Percentiles rank a stretch among this genome's conserved stretches.
Evolutionary conservation across 2,113 vertebrate species (phyloP).

Genomic region (Himantopus leucocephalus): DNA sequence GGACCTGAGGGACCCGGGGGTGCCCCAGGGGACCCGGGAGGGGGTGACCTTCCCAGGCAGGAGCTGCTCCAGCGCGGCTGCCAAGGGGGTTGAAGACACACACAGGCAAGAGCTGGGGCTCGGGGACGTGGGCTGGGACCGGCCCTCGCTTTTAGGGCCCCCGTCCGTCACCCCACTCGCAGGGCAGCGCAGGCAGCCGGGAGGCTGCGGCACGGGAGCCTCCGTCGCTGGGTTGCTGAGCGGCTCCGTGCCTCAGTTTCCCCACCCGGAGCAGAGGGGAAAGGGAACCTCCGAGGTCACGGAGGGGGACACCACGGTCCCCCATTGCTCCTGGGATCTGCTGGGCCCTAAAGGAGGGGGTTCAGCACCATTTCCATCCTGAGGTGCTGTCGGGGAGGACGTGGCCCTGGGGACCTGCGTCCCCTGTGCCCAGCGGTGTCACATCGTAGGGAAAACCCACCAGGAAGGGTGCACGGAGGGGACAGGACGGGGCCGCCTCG

Average conservation of each 20-base stretch:
- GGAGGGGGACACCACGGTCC: background rate
- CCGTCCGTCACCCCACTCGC: rapidly evolving
- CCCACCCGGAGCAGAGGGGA: background rate
- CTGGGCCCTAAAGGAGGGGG: background rate
- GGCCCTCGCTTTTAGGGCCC: background rate
- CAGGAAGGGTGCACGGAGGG: background rate
- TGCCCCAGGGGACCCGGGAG: background rate
- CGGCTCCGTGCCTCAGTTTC: background rate
- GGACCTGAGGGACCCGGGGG: background rate
- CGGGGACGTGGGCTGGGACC: background rate
- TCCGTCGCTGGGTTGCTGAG: background rate
- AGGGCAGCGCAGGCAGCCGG: background rate
- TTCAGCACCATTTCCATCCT: background rate
- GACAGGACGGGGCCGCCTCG: background rate
- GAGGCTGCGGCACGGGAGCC: background rate
- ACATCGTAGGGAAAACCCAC: background rate
- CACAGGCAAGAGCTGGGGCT: background rate
- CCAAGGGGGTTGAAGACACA: rapidly evolving
- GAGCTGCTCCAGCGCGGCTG: background rate
- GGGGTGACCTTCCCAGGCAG: background rate
- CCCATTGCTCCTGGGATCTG: rapidly evolving
- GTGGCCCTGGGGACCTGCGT: background rate
- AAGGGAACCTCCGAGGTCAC: background rate
- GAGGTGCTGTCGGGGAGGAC: rapidly evolving
- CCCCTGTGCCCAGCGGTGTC: background rate